Evolutionary conservation across 2,797 vertebrate species (phyloP), one percentile per base, ranked within the genome.

Genomic region (Octomys mimax): DNA sequence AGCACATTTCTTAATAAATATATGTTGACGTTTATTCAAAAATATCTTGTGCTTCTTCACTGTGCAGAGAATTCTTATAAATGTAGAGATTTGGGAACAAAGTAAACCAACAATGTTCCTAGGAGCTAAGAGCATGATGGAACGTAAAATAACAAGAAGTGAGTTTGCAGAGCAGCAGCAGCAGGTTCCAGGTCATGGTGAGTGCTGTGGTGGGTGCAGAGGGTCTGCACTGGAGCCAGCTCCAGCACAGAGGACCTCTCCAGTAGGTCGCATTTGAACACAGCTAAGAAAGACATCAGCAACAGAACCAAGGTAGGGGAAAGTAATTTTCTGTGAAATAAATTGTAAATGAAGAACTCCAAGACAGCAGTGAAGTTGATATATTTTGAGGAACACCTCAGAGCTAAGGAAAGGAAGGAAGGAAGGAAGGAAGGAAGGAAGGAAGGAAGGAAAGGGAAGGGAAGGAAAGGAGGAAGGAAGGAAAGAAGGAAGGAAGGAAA

Each of bases 151-250:
- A 2, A 19, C 33, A 2, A 36, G 10, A 52, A 52, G 24, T 0
- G 11, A 18, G 6, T 6, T 31, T 9, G 2, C 2, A 0, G 26
- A 6, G 33, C 33, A 7, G 4, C 49, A 22, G 87, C 28, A 24
- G 77, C 11, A 9, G 2, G 6, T 39, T 12, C 6, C 24, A 19
- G 18, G 70, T 3, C 33, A 26, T 22, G 24, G 14, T 33, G 42
- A 8, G 4, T 49, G 52, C 2, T 36, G 2, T 2, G 8, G 16
- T 3, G 61, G 49, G 5, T 26, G 1, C 14, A 26, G 26, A 22
- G 33, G 2, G 18, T 31, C 46, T 46, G 14, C 39, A 8, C 39
- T 3, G 21, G 2, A 26, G 24, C 6, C 31, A 8, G 22, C 9
- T n/a, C 13, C 13, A 0, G 19, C 68, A 21, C 11, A 24, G 33